Percentiles rank a stretch among this genome's conserved stretches.
These are phyloP conservation scores for Myripristis murdjan DNA, from an alignment of 2,797 vertebrate species.

Conservation along the genomic window DNA sequence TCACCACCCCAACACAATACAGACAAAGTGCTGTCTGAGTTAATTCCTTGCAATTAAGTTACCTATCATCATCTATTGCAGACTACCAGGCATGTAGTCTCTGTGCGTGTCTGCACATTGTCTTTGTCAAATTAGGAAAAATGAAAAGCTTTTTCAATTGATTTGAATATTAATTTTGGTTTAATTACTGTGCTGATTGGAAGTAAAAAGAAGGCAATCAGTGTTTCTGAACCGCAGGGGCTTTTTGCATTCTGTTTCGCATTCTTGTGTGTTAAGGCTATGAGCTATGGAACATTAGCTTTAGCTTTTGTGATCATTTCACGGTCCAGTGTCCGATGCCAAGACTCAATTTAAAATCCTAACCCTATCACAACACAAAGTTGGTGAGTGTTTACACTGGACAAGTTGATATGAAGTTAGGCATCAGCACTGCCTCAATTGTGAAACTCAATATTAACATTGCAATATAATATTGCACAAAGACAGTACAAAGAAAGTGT, in stretches of 20 bases:
- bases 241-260: neutral
- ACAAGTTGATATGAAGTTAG: no score
- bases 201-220: constrained; percentile 1
- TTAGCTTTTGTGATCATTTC: no score
- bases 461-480: no score
- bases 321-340: no score
- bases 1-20: neutral
- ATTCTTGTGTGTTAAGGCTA: no score
- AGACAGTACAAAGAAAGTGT: no score
- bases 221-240: neutral
- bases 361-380: no score
- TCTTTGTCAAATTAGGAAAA: neutral
- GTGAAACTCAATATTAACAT: no score
- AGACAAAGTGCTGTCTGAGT: constrained; percentile 2
- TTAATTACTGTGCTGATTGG: constrained; percentile 2
- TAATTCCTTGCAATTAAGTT: constrained; percentile 1
- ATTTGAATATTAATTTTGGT: constrained; percentile 11
- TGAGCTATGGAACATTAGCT: no score
- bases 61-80: neutral
- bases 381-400: no score
- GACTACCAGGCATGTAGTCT: neutral
- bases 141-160: constrained; percentile 14
- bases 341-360: no score
- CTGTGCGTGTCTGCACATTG: neutral
- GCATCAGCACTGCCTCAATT: no score